Conservation (phyloP, 2,888 invertebrate genomes). For the Oscheius myriophilus region DNA sequence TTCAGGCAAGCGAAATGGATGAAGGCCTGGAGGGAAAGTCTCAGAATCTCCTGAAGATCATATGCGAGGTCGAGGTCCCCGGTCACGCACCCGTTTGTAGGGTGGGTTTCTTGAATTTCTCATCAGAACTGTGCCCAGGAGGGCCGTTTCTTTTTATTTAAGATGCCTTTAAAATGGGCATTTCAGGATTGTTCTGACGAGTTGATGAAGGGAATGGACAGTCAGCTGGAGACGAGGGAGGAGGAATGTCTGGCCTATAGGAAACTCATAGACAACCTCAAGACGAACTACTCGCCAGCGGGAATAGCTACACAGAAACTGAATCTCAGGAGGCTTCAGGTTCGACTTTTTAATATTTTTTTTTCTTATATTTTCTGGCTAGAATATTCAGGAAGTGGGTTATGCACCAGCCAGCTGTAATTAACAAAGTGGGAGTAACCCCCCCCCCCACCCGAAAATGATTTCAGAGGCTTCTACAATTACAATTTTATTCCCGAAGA, state of each 20-base stretch:
- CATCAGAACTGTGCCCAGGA: background rate
- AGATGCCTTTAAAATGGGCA: background rate
- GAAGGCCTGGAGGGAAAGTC: constrained; percentile 43
- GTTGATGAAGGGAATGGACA: constrained; percentile 56
- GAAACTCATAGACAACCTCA: constrained; percentile 51
- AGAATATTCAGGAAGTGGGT: constrained; percentile 18
- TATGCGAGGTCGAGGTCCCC: constrained; percentile 56
- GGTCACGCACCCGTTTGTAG: constrained; percentile 64
- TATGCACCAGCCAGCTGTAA: no score
- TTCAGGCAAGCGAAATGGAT: constrained; percentile 26
- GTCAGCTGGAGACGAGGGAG: constrained; percentile 57
- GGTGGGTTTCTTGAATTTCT: constrained; percentile 40
- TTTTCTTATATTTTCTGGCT: background rate
- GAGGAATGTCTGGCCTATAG: constrained; percentile 56
- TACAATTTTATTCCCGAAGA: no score
- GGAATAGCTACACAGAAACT: constrained; percentile 41
- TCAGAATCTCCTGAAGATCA: constrained; percentile 56
- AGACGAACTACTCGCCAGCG: constrained; percentile 37
- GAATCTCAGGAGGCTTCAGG: constrained; percentile 47
- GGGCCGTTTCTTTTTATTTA: background rate
- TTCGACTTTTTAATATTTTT: constrained; percentile 12
- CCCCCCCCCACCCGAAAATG: constrained; percentile 4
- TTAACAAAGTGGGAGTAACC: no score
- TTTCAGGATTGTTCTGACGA: constrained; percentile 63
- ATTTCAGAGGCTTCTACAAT: no score